Conservation (phyloP, 1,140 invertebrate species). For the Caerostris darwini region DNA sequence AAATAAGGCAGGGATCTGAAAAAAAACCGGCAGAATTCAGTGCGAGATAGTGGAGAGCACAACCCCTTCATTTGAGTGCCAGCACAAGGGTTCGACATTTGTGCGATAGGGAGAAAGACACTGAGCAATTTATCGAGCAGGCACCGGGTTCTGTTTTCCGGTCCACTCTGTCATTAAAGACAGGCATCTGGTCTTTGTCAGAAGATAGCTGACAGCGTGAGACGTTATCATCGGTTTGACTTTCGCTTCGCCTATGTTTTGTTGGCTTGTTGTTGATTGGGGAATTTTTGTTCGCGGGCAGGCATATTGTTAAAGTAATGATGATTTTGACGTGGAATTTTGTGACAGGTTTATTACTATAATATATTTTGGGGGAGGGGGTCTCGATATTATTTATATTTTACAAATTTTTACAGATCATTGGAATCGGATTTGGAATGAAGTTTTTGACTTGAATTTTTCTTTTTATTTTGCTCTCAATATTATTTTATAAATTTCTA, state of each 20-base stretch:
- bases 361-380: background rate
- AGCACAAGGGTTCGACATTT: constrained; percentile 25
- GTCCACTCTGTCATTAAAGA: constrained; percentile 71
- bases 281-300: constrained; percentile 25
- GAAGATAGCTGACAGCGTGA: constrained; percentile 60
- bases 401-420: too few relatives aligned
- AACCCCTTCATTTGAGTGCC: constrained; percentile 14
- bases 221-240: constrained; percentile 13
- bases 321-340: constrained; percentile 23
- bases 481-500: too few relatives aligned
- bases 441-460: too few relatives aligned
- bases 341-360: background rate
- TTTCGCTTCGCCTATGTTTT: background rate
- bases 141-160: constrained; percentile 49
- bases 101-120: background rate
- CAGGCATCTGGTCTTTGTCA: constrained; percentile 69
- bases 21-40: background rate
- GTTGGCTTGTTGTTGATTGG: constrained; percentile 17
- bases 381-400: background rate
- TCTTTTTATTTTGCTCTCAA: too few relatives aligned
- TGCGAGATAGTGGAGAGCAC: background rate
- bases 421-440: too few relatives aligned
- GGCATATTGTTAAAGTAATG: background rate
- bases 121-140: constrained; percentile 70
- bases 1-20: background rate